Conservation (phyloP, 2,888 invertebrate species). For the Campopleginae sp. region DNA sequence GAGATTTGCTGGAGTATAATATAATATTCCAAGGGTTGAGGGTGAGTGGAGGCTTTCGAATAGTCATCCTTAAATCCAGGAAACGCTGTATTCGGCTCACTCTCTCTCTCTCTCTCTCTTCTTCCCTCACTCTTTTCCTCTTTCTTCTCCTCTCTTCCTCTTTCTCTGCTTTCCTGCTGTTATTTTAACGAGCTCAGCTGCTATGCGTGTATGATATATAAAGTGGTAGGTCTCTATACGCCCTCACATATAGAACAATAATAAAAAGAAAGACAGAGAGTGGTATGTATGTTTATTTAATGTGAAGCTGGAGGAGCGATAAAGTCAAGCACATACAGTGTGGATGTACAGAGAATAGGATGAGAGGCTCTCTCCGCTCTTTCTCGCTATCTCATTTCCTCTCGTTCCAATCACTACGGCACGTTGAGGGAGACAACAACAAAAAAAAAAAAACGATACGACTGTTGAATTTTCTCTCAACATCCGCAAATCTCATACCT, state of each 20-base stretch:
- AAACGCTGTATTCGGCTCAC: slow-evolving; percentile 53
- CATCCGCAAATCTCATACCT: not conserved
- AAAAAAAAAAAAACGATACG: not conserved
- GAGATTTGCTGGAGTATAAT: slow-evolving; percentile 42
- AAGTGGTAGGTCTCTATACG: slow-evolving; percentile 42
- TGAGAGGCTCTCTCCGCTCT: slow-evolving; percentile 9
- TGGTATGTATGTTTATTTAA: slow-evolving; percentile 59
- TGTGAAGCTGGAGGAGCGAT: slow-evolving; percentile 64
- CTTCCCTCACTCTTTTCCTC: not conserved
- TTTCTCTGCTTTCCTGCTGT: slow-evolving; percentile 42
- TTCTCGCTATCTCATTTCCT: slow-evolving; percentile 35
- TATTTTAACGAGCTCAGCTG: slow-evolving; percentile 67
- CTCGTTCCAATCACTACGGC: slow-evolving; percentile 24
- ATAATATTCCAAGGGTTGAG: slow-evolving; percentile 53
- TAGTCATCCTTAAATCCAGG: slow-evolving; percentile 64
- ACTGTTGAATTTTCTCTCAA: slow-evolving; percentile 16
- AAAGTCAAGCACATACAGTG: slow-evolving; percentile 51
- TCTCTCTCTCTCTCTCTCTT: slow-evolving; percentile 14
- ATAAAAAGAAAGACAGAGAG: slow-evolving; percentile 55
- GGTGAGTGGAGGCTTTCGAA: slow-evolving; percentile 29
- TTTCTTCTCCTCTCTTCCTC: slow-evolving; percentile 18
- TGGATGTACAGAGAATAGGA: slow-evolving; percentile 40
- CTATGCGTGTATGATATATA: slow-evolving; percentile 52
- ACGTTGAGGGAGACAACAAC: slow-evolving; percentile 18
- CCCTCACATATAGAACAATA: slow-evolving; percentile 40